phyloP scores from a whole-genome alignment of 2,797 vertebrate genomes.

The Alectoris magna region DNA sequence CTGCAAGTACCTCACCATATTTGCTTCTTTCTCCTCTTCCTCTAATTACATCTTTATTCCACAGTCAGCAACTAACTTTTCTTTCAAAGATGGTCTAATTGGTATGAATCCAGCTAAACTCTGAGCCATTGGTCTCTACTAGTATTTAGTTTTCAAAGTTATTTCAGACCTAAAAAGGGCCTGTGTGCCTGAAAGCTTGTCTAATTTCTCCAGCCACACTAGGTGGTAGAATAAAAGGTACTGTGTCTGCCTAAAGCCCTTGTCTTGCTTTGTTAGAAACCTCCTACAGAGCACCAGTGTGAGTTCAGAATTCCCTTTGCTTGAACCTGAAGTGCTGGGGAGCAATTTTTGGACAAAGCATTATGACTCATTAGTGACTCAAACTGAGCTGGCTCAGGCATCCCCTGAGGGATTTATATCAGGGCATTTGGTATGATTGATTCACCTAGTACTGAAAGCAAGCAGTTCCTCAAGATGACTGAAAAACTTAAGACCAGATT shows the following conservation, averaged over 20 bases:
- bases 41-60: conserved; percentile 22
- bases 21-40: background rate
- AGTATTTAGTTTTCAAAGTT: conserved; percentile 27
- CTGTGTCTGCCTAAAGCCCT: conserved; percentile 43
- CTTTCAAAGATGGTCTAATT: conserved; percentile 40
- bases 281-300: conserved; percentile 33
- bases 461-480: conserved; percentile 16
- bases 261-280: conserved; percentile 56
- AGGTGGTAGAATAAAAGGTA: conserved; percentile 61
- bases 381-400: conserved; percentile 39
- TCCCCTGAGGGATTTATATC: conserved; percentile 24
- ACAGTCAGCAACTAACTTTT: background rate
- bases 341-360: conserved; percentile 63
- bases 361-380: conserved; percentile 66
- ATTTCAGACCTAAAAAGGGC: conserved; percentile 18
- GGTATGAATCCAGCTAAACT: conserved; percentile 19
- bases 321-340: conserved; percentile 54
- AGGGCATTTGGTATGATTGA: conserved; percentile 39
- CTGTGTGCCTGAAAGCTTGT: conserved; percentile 21
- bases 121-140: conserved; percentile 11
- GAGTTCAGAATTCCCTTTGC: conserved; percentile 61
- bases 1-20: background rate
- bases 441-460: conserved; percentile 10
- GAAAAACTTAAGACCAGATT: background rate
- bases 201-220: conserved; percentile 56